Evolutionary conservation across 2,888 invertebrate genomes (phyloP).

Genomic region (Plemyria rubiginata): DNA sequence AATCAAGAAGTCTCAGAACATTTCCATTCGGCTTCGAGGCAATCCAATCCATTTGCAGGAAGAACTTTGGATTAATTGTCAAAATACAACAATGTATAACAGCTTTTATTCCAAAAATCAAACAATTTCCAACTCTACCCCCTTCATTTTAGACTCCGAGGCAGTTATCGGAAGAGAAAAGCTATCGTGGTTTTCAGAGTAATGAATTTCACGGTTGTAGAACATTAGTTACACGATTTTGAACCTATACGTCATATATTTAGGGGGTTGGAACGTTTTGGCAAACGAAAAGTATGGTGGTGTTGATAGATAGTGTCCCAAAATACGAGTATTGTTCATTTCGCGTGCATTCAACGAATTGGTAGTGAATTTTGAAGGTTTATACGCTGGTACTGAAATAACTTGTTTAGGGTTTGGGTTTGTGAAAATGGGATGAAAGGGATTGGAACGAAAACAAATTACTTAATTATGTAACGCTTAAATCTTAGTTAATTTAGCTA

Average conservation of each 20-base stretch:
- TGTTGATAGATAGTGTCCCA: constrained; percentile 49
- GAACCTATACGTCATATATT: not conserved
- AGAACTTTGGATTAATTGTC: constrained; percentile 75
- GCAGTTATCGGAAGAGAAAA: not conserved
- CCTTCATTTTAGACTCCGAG: not conserved
- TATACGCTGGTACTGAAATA: constrained; percentile 52
- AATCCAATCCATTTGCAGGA: constrained; percentile 81
- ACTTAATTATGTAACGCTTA: not conserved
- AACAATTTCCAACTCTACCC: constrained; percentile 8
- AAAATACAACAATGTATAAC: constrained; percentile 25
- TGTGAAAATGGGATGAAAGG: not conserved
- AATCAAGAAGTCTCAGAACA: constrained; percentile 59
- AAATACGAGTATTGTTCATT: constrained; percentile 76
- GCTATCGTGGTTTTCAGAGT: constrained; percentile 7
- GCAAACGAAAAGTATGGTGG: constrained; percentile 8
- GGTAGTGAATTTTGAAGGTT: constrained; percentile 65
- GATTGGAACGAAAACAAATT: not conserved
- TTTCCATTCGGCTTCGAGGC: constrained; percentile 67
- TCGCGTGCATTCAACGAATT: constrained; percentile 69
- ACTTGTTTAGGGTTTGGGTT: constrained; percentile 47
- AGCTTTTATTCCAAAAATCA: constrained; percentile 12
- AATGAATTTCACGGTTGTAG: not conserved
- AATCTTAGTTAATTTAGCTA: not conserved
- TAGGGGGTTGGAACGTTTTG: constrained; percentile 28
- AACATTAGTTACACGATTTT: constrained; percentile 32